phyloP scores from a whole-genome alignment of 2,797 vertebrate species.

The Chromobotia macracanthus region DNA sequence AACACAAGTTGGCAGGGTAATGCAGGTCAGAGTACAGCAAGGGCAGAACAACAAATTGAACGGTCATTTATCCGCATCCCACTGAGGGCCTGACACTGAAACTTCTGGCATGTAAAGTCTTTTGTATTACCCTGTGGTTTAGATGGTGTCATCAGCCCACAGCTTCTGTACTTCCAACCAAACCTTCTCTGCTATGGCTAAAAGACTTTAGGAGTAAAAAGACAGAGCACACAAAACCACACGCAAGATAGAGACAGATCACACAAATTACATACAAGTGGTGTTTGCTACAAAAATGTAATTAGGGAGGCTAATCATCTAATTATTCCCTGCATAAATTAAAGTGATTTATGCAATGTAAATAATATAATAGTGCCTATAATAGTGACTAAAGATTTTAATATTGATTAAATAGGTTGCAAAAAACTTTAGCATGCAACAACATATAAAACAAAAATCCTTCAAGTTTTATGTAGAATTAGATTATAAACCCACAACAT shows the following conservation, averaged over 20 bases:
- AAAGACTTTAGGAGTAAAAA: conserved; percentile 11
- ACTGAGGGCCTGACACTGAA: conserved; percentile 36
- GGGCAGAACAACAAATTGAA: conserved; percentile 37
- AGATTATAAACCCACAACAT: conserved; percentile 42
- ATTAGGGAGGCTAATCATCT: background rate
- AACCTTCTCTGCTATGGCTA: background rate
- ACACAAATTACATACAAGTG: background rate
- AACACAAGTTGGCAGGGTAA: conserved; percentile 45
- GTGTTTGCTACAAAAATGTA: background rate
- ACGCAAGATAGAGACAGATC: too few relatives aligned
- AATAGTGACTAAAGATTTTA: too few relatives aligned
- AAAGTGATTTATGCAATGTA: background rate
- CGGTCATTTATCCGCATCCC: conserved; percentile 34
- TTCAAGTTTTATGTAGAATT: conserved; percentile 23
- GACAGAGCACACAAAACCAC: background rate
- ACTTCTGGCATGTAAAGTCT: conserved; percentile 19
- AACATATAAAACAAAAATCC: conserved; percentile 24
- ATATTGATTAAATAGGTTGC: conserved; percentile 17
- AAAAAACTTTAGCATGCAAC: conserved; percentile 15
- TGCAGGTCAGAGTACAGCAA: conserved; percentile 18
- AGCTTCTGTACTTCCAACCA: conserved; percentile 25
- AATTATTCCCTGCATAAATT: background rate
- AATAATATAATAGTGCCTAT: background rate
- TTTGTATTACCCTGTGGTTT: conserved; percentile 21
- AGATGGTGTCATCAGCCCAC: conserved; percentile 36